These are phyloP conservation scores for Deilephila porcellus DNA, from an alignment of 2,888 invertebrate species.

Conservation along the genomic window DNA sequence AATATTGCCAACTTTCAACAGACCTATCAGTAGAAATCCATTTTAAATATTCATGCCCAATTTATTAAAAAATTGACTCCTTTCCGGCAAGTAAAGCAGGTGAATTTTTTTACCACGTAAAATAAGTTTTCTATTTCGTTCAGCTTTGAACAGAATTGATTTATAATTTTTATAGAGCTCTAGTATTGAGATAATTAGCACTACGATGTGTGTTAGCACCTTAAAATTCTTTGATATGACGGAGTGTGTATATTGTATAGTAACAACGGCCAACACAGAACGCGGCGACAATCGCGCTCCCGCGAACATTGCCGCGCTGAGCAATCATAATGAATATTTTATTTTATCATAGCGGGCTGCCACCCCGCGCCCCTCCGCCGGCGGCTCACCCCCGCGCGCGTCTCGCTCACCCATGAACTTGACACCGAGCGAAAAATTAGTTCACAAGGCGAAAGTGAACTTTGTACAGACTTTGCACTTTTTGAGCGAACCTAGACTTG, in stretches of 20 bases:
- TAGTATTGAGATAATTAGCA: too few species aligned
- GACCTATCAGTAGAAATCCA: too few species aligned
- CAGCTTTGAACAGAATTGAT: too few species aligned
- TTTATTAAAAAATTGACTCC: too few species aligned
- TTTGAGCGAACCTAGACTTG: constrained; percentile 78
- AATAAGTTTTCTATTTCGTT: too few species aligned
- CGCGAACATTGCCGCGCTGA: constrained; percentile 77
- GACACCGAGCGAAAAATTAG: constrained; percentile 84
- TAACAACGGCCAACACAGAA: constrained; percentile 53
- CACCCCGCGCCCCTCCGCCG: constrained; percentile 45
- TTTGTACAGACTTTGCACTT: constrained; percentile 83
- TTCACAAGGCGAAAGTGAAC: constrained; percentile 84
- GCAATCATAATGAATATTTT: constrained; percentile 85
- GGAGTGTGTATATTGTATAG: background rate
- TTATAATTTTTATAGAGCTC: too few species aligned
- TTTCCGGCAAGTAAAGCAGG: too few species aligned
- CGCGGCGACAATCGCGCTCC: constrained; percentile 53
- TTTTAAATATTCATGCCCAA: too few species aligned
- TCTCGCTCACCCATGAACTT: constrained; percentile 77
- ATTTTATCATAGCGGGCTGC: constrained; percentile 78
- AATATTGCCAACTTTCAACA: too few species aligned
- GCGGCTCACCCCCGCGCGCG: constrained; percentile 44
- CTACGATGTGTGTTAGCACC: too few species aligned
- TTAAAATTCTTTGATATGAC: too few species aligned
- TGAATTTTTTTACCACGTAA: too few species aligned